Percentiles rank a stretch among this genome's conserved stretches.
Evolutionary conservation across 2,888 invertebrate genomes (phyloP).

Genomic region (Lomographa bimaculata): DNA sequence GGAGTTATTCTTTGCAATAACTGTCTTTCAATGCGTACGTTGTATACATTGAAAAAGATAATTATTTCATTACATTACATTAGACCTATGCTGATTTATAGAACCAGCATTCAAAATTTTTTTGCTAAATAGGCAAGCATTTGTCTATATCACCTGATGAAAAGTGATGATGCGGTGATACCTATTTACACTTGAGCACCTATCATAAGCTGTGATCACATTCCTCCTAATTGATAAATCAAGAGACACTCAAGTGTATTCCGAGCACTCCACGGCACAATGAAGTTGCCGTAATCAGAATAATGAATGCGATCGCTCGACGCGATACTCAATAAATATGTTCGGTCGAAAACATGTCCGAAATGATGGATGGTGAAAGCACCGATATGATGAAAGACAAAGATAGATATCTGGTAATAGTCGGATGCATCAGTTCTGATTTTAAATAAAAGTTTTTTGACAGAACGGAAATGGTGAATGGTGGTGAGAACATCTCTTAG

Average conservation of each 20-base stretch:
- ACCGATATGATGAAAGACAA: conserved; percentile 69
- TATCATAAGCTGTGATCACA: not conserved
- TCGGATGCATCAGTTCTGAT: conserved; percentile 34
- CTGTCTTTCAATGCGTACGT: too few species aligned
- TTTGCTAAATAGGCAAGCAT: too few species aligned
- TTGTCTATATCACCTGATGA: too few species aligned
- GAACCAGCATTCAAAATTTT: too few species aligned
- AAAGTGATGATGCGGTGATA: too few species aligned
- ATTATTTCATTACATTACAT: too few species aligned
- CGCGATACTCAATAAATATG: conserved; percentile 73
- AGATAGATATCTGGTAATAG: conserved; percentile 56
- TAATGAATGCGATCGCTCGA: conserved; percentile 72
- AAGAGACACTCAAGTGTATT: conserved; percentile 7
- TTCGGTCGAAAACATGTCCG: conserved; percentile 72
- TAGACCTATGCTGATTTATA: too few species aligned
- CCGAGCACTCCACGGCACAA: conserved; percentile 8
- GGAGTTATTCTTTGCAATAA: too few species aligned
- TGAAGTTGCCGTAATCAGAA: conserved; percentile 53
- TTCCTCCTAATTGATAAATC: conserved; percentile 3
- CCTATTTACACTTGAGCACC: too few species aligned
- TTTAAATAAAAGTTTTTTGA: conserved; percentile 27
- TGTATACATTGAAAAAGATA: too few species aligned
- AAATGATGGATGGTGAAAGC: conserved; percentile 76
- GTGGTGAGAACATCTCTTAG: too few species aligned
- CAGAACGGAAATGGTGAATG: conserved; percentile 15